These are phyloP conservation scores for Pseudochirops corinnae DNA, from an alignment of 2,797 vertebrate species.

Conservation along the genomic window DNA sequence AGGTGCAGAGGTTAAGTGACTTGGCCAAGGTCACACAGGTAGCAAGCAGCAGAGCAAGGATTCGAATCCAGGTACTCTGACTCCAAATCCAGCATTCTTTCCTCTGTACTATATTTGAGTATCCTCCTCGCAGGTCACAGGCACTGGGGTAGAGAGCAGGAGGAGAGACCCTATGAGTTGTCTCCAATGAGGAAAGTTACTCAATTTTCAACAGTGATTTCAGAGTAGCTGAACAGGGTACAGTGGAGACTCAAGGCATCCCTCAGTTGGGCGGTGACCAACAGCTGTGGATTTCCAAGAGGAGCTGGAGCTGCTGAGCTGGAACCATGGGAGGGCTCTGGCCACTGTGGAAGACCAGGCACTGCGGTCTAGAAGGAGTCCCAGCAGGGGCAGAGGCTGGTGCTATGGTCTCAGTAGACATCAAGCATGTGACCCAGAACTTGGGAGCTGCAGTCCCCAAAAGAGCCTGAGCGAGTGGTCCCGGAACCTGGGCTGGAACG, in stretches of 20 bases:
- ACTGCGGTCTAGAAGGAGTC: not conserved
- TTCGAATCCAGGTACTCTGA: constrained; percentile 4
- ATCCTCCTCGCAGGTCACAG: too few species aligned
- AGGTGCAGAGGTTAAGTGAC: not conserved
- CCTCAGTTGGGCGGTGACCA: not conserved
- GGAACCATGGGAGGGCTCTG: not conserved
- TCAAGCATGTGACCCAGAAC: not conserved
- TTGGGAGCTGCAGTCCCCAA: not conserved
- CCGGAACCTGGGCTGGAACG: not conserved
- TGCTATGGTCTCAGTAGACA: not conserved
- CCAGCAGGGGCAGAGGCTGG: not conserved
- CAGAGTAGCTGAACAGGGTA: not conserved
- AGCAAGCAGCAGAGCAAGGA: not conserved
- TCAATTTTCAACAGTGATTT: not conserved
- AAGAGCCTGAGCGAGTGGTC: not conserved
- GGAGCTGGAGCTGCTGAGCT: not conserved
- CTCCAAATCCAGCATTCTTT: constrained; percentile 3
- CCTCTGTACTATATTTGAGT: not conserved
- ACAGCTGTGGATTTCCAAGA: not conserved
- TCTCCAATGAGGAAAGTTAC: not conserved
- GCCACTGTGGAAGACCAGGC: too few species aligned
- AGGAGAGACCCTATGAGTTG: not conserved
- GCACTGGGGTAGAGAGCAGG: not conserved
- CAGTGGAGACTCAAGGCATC: not conserved
- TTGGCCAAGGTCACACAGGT: constrained; percentile 6